Evolutionary conservation across 2,113 vertebrate genomes (phyloP), one percentile per base, ranked within the genome.

Genomic region (Willisornis vidua): DNA sequence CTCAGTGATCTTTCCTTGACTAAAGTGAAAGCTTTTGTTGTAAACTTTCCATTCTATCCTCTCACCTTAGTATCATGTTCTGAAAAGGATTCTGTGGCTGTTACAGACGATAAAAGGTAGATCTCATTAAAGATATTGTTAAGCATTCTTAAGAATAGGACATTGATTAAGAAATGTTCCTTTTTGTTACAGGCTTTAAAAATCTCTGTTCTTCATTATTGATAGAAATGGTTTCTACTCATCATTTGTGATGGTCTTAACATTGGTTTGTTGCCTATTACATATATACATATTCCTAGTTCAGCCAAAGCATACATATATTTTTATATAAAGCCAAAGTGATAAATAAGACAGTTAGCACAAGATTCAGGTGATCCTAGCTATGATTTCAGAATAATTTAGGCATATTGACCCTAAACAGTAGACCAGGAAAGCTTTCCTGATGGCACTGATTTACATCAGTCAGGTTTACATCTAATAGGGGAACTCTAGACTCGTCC

Each of bases 21-120:
- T 87, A 28, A 95, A 97, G 76, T 52, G 52, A 85, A 94, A 90
- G 95, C 76, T 95, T 96, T 22, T 85, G 45, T 82, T 81, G 49
- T 24, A 93, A 96, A 93, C 48, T 94, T 91, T 79, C 85, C 92
- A 25, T 93, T 88, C 78, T 91, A 84, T 78, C 94, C 39, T 62
- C 41, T 91, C 71, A 85, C 85, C 67, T 94, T 54, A 74, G 9
- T 37, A 31, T n/a, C 2, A 3, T 51, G 74, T 46, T n/a, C 89
- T 90, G 62, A 66, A 95, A 96, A 92, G 57, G 33, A 93, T 59
- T 92, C 59, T 4, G 8, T 55, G 86, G n/a, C 39, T 88, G 10
- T 75, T 85, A 68, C 18, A 94, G 48, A 57, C 12, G 10, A 89
- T 96, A 86, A 94, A 89, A 94, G 67, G 52, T 41, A 92, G 78